Base-by-base conservation (phyloP, 1,140 invertebrate species). In the Maniola jurtina region DNA sequence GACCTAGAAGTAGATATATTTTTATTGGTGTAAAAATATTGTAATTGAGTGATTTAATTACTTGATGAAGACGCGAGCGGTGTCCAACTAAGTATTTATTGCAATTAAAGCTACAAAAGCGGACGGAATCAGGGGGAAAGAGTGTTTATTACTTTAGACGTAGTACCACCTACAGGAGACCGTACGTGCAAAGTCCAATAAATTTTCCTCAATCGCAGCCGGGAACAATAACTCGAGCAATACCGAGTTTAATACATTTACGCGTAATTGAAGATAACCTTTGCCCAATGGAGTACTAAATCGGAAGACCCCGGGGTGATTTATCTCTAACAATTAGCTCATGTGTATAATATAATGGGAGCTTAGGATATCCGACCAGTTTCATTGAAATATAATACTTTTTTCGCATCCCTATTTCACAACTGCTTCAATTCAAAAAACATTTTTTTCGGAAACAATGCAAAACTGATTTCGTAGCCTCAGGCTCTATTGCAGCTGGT, bases 241-340 rank as follows among this genome's bases (percentile, higher is more conserved):
- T 35, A 59, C 54, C 11, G 62, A 35, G 13, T 48, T 50, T 35
- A 34, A 61, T 60, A 42, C n/a, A 71, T 74, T 73, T 73, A 79
- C 73, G 74, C 81, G 79, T 76, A 83, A 70, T 77, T 70, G 57
- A 33, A 62, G 81, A 88, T 86, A 88, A 79, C 79, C 81, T 73
- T n/a, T 67, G 65, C 47, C 70, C 50, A 35, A 11, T 48, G 15
- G 61, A 40, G 48, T 57, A 66, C 68, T 75, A 72, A 76, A 76
- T 80, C 76, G 72, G 72, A 73, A 79, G 67, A 71, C 64, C 69
- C 54, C 72, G 50, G 58, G 65, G 68, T 79, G 77, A 84, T 86
- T 81, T 84, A 81, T 81, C 52, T 75, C 59, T 56, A 55, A 76
- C 72, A 80, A 85, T 83, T 79, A 83, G 73, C 71, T 15, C 47